phyloP scores from a whole-genome alignment of 2,113 vertebrate genomes.

The Cyanoderma ruficeps region DNA sequence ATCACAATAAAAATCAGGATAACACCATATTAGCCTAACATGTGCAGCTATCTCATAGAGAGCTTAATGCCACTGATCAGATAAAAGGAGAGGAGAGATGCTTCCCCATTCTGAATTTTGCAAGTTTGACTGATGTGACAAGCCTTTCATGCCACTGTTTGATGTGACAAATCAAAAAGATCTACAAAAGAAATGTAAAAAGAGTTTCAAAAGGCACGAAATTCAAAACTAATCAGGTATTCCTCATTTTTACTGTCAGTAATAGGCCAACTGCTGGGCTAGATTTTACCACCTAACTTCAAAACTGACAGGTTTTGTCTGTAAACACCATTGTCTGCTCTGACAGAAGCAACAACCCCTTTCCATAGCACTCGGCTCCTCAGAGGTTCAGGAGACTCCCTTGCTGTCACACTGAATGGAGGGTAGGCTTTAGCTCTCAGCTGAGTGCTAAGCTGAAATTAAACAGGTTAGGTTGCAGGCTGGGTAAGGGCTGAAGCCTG shows the following conservation, averaged over 20 bases:
- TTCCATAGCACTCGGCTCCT: background rate
- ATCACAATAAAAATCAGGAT: background rate
- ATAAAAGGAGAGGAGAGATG: constrained; percentile 20
- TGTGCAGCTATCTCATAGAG: background rate
- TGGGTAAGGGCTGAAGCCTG: background rate
- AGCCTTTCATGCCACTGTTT: constrained; percentile 5
- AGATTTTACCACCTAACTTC: background rate
- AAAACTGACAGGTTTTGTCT: background rate
- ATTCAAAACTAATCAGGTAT: background rate
- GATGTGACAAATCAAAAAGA: background rate
- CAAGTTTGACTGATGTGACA: background rate
- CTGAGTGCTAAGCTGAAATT: background rate
- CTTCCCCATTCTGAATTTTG: constrained; percentile 2
- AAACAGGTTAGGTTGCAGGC: background rate
- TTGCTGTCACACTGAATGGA: background rate
- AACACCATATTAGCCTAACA: background rate
- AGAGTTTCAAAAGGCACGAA: background rate
- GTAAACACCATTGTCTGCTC: background rate
- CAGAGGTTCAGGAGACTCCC: background rate
- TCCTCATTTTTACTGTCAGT: background rate
- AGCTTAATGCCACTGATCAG: background rate
- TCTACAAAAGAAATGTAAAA: background rate
- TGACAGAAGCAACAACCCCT: background rate
- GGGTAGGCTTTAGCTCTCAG: background rate
- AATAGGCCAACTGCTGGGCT: background rate